Base-by-base conservation (phyloP, 2,888 invertebrate species). In the Polydrusus pterygomalis region DNA sequence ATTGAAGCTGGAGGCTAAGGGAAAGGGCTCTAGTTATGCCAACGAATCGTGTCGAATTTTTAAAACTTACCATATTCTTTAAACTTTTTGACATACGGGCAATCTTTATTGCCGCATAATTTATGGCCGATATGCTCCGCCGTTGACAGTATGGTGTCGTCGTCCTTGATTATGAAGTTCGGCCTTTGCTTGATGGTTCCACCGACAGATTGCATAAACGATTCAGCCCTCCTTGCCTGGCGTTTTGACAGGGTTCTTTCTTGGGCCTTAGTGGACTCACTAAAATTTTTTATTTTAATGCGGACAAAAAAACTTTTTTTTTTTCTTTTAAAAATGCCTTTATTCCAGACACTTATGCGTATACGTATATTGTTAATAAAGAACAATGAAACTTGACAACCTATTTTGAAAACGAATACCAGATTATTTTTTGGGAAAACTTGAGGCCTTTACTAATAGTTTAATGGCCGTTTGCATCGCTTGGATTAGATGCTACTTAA, bases 71-170 rank as follows among this genome's bases (percentile, higher is more conserved):
- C 88, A 64, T 81, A 86, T 60, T 87, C 84, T 77, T 86, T 86
- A 74, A 88, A 88, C 70, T 85, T 84, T 54, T 81, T 82, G 0
- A 84, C 87, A 6, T 85, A 87, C 0, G 87, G 87, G 76, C 88
- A 88, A 74, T 86, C 82, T 60, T 82, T 83, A 76, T 85, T 83
- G 11, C 82, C 83, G 77, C 87, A 87, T 40, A 83, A 67, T 58
- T 78, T 77, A n/a, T 63, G 75, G 8, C 83, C 83, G 47, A 87
- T 84, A 62, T 81, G 80, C 8, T 84, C 84, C 0, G 82, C 79
- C 0, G 86, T 86, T 68, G 85, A 74, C 34, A 80, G 76, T 17
- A 77, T 70, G 8, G 71, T 54, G 9, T 68, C 78, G 10, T 78
- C 54, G 2, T 62, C 38, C 6, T 34, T 17, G 10, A 17, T 10